Evolutionary conservation across 2,113 vertebrate species (phyloP).

Genomic region (Ascaphus truei): DNA sequence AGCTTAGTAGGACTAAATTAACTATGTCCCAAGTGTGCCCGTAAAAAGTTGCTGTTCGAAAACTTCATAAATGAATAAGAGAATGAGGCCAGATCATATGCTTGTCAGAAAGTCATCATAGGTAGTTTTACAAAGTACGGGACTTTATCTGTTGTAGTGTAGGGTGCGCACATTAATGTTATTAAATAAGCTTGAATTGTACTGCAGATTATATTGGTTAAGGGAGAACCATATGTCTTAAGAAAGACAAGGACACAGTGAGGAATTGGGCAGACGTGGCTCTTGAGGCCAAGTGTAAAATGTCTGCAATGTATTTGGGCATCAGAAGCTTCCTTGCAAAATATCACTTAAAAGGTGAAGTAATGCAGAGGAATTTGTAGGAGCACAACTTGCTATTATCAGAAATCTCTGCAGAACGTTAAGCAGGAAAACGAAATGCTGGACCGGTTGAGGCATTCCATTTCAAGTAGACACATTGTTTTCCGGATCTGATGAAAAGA

Average conservation of each 20-base stretch:
- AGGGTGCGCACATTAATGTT: neutral
- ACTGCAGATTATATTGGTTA: too few relatives aligned
- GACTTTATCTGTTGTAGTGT: neutral
- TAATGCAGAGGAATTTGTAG: neutral
- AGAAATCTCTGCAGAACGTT: constrained; percentile 8
- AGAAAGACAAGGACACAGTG: too few relatives aligned
- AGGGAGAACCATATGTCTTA: neutral
- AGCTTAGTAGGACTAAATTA: constrained; percentile 32
- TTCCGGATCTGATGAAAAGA: neutral
- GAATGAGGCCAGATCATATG: constrained; percentile 8
- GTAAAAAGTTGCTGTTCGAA: constrained; percentile 9
- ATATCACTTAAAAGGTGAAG: too few relatives aligned
- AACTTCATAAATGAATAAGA: constrained; percentile 18
- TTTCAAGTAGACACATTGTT: neutral
- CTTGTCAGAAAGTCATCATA: neutral
- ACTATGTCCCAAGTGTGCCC: constrained; percentile 6
- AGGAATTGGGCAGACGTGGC: too few relatives aligned
- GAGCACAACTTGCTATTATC: neutral
- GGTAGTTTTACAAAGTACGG: neutral
- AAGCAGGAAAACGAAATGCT: neutral
- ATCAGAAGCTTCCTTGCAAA: too few relatives aligned
- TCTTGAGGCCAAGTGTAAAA: neutral
- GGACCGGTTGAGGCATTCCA: neutral
- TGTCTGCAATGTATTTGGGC: neutral
- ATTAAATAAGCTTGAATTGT: neutral